These are phyloP conservation scores for Mixornis gularis DNA, from an alignment of 2,113 vertebrate genomes.

Conservation along the genomic window DNA sequence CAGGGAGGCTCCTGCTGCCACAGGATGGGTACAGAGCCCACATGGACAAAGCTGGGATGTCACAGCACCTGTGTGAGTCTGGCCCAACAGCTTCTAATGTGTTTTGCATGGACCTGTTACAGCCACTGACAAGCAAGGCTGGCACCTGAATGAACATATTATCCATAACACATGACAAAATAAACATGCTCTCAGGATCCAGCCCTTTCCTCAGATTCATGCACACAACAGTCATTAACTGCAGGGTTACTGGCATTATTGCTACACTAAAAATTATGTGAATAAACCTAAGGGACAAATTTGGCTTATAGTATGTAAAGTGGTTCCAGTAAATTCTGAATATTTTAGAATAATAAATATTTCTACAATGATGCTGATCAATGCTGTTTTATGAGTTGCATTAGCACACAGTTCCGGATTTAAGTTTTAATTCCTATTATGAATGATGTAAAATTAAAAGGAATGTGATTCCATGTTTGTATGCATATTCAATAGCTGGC, in stretches of 20 bases:
- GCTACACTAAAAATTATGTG: conserved; percentile 15
- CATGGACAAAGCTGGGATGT: background rate
- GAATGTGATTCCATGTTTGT: background rate
- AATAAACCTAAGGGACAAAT: conserved; percentile 21
- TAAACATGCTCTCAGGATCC: background rate
- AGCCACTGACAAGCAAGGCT: background rate
- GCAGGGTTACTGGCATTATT: background rate
- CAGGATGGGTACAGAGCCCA: background rate
- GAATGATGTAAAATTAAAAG: background rate
- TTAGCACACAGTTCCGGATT: background rate
- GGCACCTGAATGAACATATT: background rate
- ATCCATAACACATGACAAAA: background rate
- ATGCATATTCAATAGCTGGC: background rate
- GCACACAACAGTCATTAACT: background rate
- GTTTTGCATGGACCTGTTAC: background rate
- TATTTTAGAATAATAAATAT: conserved; percentile 48
- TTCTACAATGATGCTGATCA: conserved; percentile 33
- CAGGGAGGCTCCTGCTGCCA: background rate
- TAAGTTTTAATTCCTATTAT: background rate
- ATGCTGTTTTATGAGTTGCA: background rate
- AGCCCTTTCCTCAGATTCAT: background rate
- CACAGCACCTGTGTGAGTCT: background rate
- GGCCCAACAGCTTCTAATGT: background rate
- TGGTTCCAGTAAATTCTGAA: conserved; percentile 32
- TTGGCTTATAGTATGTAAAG: background rate